Percentiles rank a stretch among this genome's conserved stretches.
These are phyloP conservation scores for Charina bottae DNA, from an alignment of 2,113 vertebrate genomes.

Conservation along the genomic window DNA sequence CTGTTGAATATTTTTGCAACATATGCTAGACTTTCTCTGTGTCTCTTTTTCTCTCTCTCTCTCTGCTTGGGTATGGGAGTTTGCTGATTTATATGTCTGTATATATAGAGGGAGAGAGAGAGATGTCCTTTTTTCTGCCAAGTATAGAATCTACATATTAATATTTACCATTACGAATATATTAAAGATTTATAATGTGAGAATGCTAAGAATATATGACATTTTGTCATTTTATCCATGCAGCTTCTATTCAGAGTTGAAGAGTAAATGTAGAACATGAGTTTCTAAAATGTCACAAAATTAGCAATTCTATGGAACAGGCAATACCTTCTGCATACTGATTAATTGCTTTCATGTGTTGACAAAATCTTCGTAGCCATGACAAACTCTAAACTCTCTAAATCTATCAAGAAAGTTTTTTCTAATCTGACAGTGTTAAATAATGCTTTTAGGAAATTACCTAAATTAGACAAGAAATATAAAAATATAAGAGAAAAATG, in stretches of 20 bases:
- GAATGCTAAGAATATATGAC: conserved; percentile 49
- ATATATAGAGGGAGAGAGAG: neutral
- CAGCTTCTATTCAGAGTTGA: conserved; percentile 74
- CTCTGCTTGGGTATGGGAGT: neutral
- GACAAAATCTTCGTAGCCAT: conserved; percentile 86
- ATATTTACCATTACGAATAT: neutral
- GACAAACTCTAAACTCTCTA: conserved; percentile 81
- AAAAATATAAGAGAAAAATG: neutral
- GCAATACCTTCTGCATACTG: conserved; percentile 85
- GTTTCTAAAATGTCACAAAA: conserved; percentile 77
- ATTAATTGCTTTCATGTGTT: conserved; percentile 83
- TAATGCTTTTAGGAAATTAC: conserved; percentile 35
- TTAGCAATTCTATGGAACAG: conserved; percentile 88
- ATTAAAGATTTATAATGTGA: conserved; percentile 28
- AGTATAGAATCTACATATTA: neutral
- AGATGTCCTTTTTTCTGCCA: neutral
- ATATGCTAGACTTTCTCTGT: neutral
- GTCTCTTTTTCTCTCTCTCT: accelerated
- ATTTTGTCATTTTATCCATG: conserved; percentile 56
- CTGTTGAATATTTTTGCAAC: neutral
- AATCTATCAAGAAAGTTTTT: conserved; percentile 73
- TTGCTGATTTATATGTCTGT: neutral
- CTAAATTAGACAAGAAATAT: conserved; percentile 37
- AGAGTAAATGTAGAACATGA: conserved; percentile 82
- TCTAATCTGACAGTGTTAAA: conserved; percentile 62